These are phyloP conservation scores for Parus major DNA, from an alignment of 2,113 vertebrate genomes.

Conservation along the genomic window DNA sequence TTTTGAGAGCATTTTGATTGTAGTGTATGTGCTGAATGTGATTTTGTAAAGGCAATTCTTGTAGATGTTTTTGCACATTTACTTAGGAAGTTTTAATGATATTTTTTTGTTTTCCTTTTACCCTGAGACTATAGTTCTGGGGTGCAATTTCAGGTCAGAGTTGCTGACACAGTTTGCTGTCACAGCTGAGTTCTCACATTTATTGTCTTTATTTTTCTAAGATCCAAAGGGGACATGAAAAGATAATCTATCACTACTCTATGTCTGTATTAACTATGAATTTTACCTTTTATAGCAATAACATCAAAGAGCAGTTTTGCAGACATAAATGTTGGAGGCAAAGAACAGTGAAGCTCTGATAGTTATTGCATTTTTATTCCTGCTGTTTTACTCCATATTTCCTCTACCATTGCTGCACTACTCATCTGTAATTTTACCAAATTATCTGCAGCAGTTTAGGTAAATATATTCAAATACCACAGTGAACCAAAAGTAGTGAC, in stretches of 20 bases:
- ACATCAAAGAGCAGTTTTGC: background rate
- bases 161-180: background rate
- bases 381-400: background rate
- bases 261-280: background rate
- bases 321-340: background rate
- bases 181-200: conserved; percentile 12
- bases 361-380: background rate
- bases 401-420: background rate
- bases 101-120: background rate
- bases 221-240: background rate
- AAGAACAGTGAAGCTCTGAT: background rate
- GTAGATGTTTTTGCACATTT: background rate
- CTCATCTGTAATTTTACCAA: background rate
- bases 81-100: background rate
- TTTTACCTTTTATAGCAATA: background rate
- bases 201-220: background rate
- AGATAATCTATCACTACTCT: background rate
- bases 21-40: background rate
- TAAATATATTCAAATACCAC: background rate
- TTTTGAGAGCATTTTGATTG: conserved; percentile 5
- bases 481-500: background rate
- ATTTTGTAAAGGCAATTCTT: background rate
- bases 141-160: background rate
- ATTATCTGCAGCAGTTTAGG: background rate
- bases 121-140: background rate